A percentile compares a stretch with the other conserved stretches of the same genome.
Conservation (phyloP, 2,888 invertebrate species). For the Heliconius charithonia region DNA sequence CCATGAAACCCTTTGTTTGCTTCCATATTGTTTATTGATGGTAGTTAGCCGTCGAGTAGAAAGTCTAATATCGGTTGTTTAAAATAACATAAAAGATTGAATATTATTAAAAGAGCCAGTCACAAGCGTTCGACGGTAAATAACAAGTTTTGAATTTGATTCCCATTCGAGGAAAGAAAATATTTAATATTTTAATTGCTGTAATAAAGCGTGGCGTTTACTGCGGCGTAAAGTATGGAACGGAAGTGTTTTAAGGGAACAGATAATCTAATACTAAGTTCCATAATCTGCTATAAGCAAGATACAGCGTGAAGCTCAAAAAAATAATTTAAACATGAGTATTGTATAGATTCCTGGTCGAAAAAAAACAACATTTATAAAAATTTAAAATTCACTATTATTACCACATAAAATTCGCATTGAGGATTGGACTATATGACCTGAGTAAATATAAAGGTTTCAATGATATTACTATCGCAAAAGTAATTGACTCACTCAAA, state of each 20-base stretch:
- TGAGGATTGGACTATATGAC: too few relatives aligned
- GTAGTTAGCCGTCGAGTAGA: slow-evolving; percentile 43
- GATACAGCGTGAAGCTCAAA: background rate
- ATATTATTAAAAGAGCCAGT: background rate
- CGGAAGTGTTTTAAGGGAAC: rapidly evolving
- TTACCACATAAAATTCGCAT: too few relatives aligned
- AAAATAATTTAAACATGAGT: too few relatives aligned
- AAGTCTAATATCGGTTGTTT: background rate
- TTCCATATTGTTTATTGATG: slow-evolving; percentile 50
- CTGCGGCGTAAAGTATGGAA: background rate
- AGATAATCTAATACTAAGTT: background rate
- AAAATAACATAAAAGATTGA: background rate
- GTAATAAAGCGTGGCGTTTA: rapidly evolving
- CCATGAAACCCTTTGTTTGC: slow-evolving; percentile 55
- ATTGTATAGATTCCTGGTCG: too few relatives aligned
- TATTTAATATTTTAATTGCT: background rate
- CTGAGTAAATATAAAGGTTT: too few relatives aligned
- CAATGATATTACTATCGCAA: too few relatives aligned
- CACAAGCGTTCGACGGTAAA: too few relatives aligned
- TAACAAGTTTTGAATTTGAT: background rate
- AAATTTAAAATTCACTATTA: too few relatives aligned
- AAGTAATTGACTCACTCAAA: too few relatives aligned
- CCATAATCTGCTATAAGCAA: background rate
- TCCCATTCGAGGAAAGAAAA: background rate
- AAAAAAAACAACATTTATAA: too few relatives aligned